A percentile compares a stretch with the other conserved stretches of the same genome.
Conservation (phyloP, 2,888 invertebrate species). For the Sminthurides aquaticus region DNA sequence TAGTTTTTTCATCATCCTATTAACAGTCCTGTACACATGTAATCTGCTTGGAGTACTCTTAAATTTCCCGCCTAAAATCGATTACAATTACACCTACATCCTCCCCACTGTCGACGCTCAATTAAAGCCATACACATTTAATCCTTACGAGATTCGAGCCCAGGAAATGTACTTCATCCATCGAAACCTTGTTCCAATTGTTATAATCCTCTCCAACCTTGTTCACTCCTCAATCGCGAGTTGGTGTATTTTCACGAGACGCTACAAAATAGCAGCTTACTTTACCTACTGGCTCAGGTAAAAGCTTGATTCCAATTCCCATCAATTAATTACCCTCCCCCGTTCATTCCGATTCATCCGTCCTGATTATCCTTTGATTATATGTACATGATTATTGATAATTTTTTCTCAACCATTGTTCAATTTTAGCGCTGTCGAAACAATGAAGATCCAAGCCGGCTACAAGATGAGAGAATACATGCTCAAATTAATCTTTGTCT, state of each 20-base stretch:
- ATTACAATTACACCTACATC: slow-evolving; percentile 2
- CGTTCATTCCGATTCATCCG: too few species aligned
- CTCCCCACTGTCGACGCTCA: not conserved
- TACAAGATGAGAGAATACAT: not conserved
- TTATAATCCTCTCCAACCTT: slow-evolving; percentile 7
- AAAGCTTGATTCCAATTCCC: too few species aligned
- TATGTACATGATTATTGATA: too few species aligned
- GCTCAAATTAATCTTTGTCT: not conserved
- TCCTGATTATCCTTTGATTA: too few species aligned
- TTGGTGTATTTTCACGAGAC: not conserved
- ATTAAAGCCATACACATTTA: not conserved
- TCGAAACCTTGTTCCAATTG: slow-evolving; percentile 3
- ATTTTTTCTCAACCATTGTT: too few species aligned
- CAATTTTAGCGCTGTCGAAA: not conserved
- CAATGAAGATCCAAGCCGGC: slow-evolving; percentile 7
- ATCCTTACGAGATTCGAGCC: slow-evolving; percentile 3
- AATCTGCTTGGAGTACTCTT: not conserved
- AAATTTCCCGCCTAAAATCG: slow-evolving; percentile 4
- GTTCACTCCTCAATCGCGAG: not conserved
- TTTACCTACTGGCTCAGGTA: slow-evolving; percentile 10
- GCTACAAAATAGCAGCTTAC: slow-evolving; percentile 4
- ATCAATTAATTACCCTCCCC: too few species aligned
- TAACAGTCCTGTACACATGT: not conserved
- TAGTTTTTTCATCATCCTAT: not conserved
- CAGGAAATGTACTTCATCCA: slow-evolving; percentile 8